A percentile compares a stretch with the other conserved stretches of the same genome.
These are phyloP conservation scores for Delia radicum DNA, from an alignment of 1,140 invertebrate species.

Conservation along the genomic window DNA sequence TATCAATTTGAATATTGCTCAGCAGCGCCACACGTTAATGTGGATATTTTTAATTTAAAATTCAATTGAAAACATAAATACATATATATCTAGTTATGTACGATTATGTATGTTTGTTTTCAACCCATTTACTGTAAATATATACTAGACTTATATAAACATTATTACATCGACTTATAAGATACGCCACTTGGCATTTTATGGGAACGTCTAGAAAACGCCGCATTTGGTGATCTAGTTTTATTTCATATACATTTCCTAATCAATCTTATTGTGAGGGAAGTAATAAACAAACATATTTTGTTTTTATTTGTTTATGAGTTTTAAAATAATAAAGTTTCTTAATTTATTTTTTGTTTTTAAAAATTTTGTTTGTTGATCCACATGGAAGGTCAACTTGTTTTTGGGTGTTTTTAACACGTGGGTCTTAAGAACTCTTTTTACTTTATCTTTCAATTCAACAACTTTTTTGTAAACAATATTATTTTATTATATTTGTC, in stretches of 20 bases:
- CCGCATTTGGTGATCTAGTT: neutral
- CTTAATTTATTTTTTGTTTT: too few relatives aligned
- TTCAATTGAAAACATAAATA: neutral
- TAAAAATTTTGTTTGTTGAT: neutral
- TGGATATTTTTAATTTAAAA: neutral
- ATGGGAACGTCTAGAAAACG: neutral
- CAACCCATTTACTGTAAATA: too few relatives aligned
- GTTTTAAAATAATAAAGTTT: neutral
- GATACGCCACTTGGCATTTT: too few relatives aligned
- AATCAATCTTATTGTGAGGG: neutral
- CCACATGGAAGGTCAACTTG: neutral
- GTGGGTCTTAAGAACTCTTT: neutral
- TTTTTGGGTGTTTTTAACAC: neutral
- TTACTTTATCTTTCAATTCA: neutral
- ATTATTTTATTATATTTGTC: too few relatives aligned
- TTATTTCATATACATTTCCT: neutral
- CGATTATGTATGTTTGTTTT: neutral
- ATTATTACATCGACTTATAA: too few relatives aligned
- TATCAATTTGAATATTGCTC: too few relatives aligned
- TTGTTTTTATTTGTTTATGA: neutral
- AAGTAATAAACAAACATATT: neutral
- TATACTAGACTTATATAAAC: too few relatives aligned
- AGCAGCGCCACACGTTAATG: neutral
- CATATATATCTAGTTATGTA: too few relatives aligned
- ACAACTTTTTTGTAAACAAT: neutral